These are phyloP conservation scores for Gortyna flavago DNA, from an alignment of 2,888 invertebrate species.

Conservation along the genomic window DNA sequence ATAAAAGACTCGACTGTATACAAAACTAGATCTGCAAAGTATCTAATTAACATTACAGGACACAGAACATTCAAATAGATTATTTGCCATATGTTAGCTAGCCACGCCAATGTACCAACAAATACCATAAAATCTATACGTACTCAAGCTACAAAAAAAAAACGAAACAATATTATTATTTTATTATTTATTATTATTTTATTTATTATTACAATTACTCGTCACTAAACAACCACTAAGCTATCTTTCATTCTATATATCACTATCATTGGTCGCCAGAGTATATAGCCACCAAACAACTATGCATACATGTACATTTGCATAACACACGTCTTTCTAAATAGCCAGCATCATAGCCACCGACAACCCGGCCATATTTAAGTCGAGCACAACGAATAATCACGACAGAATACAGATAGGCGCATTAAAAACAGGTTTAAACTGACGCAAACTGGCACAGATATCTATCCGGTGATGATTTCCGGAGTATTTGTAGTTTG, in stretches of 20 bases:
- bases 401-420: constrained; percentile 60
- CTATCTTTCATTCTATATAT: too few species aligned
- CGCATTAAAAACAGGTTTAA: constrained; percentile 56
- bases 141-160: too few species aligned
- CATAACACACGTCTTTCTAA: constrained; percentile 50
- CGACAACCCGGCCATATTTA: constrained; percentile 35
- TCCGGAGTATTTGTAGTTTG: background rate
- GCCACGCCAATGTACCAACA: too few species aligned
- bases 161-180: too few species aligned
- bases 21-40: too few species aligned
- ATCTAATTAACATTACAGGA: too few species aligned
- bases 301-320: constrained; percentile 16
- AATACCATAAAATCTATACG: too few species aligned
- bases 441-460: constrained; percentile 28
- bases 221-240: background rate
- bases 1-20: too few species aligned
- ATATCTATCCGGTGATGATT: constrained; percentile 5
- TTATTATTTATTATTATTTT: too few species aligned
- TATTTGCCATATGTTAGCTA: too few species aligned
- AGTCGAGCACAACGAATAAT: constrained; percentile 37
- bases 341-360: constrained; percentile 25
- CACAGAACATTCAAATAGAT: too few species aligned
- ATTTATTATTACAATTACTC: background rate
- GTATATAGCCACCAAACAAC: constrained; percentile 4
- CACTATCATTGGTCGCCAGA: background rate